These are phyloP conservation scores for Anguilla megastoma DNA, from an alignment of 2,797 vertebrate species.

Conservation along the genomic window DNA sequence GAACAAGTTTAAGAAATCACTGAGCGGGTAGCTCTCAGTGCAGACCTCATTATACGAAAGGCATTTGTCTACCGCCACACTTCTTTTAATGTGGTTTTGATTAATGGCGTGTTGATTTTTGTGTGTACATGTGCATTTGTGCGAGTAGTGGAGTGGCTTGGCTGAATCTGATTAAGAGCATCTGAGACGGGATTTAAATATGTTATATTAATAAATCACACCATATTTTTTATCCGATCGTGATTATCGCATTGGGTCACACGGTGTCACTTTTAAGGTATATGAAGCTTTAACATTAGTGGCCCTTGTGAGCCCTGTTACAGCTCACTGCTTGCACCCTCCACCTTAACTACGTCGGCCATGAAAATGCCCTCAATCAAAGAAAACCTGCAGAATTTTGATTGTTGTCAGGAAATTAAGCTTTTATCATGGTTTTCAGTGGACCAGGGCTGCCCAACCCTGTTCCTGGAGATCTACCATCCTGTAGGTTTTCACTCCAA, in stretches of 20 bases:
- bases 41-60: slow-evolving; percentile 72
- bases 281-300: neutral
- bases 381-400: neutral
- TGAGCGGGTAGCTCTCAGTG: slow-evolving; percentile 75
- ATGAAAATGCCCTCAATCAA: neutral
- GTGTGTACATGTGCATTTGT: neutral
- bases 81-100: neutral
- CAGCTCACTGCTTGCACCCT: neutral
- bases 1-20: slow-evolving; percentile 73
- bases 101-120: neutral
- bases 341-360: neutral
- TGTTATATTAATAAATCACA: neutral
- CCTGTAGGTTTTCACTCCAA: no score
- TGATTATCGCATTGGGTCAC: neutral
- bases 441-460: neutral
- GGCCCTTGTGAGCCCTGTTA: neutral
- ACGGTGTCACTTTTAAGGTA: neutral
- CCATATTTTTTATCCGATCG: neutral
- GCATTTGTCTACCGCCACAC: slow-evolving; percentile 56
- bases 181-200: neutral
- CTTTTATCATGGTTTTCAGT: neutral
- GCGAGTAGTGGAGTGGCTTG: neutral
- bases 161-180: neutral
- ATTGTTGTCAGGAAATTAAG: neutral
- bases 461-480: no score